Percentiles rank a stretch among this genome's conserved stretches.
Evolutionary conservation across 2,113 vertebrate species (phyloP).

Genomic region (Daubentonia madagascariensis): DNA sequence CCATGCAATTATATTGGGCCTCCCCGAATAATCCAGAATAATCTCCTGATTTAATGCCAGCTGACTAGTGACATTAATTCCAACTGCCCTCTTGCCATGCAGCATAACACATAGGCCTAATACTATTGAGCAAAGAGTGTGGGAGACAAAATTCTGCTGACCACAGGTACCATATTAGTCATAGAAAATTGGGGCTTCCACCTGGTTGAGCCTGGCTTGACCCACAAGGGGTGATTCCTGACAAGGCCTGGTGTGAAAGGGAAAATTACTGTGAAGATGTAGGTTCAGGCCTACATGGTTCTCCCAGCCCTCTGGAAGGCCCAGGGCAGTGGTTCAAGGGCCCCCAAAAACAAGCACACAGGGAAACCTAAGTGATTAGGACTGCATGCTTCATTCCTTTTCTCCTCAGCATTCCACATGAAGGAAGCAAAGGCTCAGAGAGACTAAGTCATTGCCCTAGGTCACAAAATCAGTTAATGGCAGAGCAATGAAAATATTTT

Average conservation of each 20-base stretch:
- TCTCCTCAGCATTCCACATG: neutral
- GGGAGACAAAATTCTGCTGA: neutral
- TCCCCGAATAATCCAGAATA: neutral
- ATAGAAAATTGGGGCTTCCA: neutral
- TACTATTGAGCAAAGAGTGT: neutral
- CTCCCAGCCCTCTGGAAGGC: neutral
- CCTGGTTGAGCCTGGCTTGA: neutral
- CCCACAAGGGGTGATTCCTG: neutral
- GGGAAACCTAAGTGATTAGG: neutral
- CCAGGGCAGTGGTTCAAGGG: neutral
- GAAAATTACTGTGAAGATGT: neutral
- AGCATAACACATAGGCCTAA: neutral
- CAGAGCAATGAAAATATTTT: neutral
- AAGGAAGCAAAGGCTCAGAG: neutral
- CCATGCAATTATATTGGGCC: neutral
- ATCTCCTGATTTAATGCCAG: neutral
- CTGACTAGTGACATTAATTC: neutral
- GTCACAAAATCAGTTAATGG: neutral
- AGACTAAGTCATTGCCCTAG: neutral
- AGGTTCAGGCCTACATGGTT: neutral
- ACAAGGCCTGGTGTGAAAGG: neutral
- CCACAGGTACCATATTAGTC: accelerated
- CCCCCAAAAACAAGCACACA: neutral
- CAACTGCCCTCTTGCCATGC: neutral
- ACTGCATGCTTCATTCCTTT: neutral